Base-by-base conservation (phyloP, 1,140 invertebrate species). In the Cyrtorhinus lividipennis region DNA sequence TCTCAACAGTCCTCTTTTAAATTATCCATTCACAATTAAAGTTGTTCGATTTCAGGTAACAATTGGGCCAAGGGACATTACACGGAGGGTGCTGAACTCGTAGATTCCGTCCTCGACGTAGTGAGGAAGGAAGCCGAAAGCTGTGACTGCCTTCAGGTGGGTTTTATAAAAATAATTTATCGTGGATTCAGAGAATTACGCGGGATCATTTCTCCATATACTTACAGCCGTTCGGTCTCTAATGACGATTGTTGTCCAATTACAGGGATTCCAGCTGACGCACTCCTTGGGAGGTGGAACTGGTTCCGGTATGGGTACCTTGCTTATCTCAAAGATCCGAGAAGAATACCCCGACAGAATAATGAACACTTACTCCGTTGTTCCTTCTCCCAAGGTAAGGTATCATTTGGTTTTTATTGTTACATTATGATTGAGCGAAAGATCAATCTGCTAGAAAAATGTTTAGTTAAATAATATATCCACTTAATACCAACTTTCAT, bases 281-380 rank as follows among this genome's bases (percentile, higher is more conserved):
- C 83, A 94, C 75, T 85, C 90, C 25, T 73, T 95, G 2, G 88
- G 87, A 30, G 92, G 83, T 75, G 90, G 82, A 72, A 95, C 92
- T 65, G 92, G 92, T 8, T 91, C 90, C 25, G 92, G 92, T 57
- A 81, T 93, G 77, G 90, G 90, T 27, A 92, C 90, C 0, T 75
- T 92, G 18, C 77, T 93, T 24, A 85, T 95, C 64, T 92, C 81
- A 13, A 89, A 89, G 73, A 90, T 91, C 68, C 78, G 87, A 48
- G 88, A 92, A 73, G 88, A 92, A 74, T 92, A 90, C 71, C 88
- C 92, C 2, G 92, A 95, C 77, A 81, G 92, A 72, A 95, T 95
- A 65, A 92, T 95, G 83, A 86, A 87, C 72, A 90, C 90, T 22
- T 95, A 91, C 74, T 91, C 88, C 2, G 88, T 95, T 59, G 86